These are phyloP conservation scores for Uromys caudimaculatus DNA, from an alignment of 2,797 vertebrate genomes.

Conservation along the genomic window DNA sequence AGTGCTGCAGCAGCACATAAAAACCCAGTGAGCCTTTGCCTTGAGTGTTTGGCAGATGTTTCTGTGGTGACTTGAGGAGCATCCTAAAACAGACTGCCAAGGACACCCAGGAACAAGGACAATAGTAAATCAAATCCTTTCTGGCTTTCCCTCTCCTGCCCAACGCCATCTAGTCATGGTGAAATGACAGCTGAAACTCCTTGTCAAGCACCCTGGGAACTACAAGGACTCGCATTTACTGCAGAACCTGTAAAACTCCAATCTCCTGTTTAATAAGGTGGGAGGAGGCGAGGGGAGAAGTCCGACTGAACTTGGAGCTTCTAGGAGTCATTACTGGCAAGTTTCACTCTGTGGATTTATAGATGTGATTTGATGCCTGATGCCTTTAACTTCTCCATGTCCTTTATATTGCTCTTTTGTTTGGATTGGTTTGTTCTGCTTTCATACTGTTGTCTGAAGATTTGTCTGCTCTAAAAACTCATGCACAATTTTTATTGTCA, in stretches of 20 bases:
- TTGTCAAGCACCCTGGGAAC: conserved; percentile 22
- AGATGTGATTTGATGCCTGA: conserved; percentile 73
- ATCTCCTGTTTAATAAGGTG: conserved; percentile 70
- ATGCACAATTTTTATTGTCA: not conserved
- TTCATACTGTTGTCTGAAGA: not conserved
- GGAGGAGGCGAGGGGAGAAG: conserved; percentile 35
- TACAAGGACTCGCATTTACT: conserved; percentile 67
- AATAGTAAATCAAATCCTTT: conserved; percentile 73
- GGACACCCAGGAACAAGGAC: conserved; percentile 52
- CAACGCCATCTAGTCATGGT: conserved; percentile 63
- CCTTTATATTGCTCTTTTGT: not conserved
- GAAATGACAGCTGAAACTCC: conserved; percentile 74
- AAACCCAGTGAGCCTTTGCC: conserved; percentile 52
- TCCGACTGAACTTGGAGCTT: conserved; percentile 69
- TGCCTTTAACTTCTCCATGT: conserved; percentile 63
- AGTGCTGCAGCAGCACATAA: conserved; percentile 67
- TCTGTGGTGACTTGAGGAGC: conserved; percentile 75
- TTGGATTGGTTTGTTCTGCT: not conserved
- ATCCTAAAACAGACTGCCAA: conserved; percentile 76
- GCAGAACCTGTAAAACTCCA: conserved; percentile 71
- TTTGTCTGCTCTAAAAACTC: not conserved
- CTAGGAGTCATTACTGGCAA: conserved; percentile 74
- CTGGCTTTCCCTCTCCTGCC: not conserved
- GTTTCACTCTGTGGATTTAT: conserved; percentile 78
- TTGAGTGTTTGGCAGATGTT: conserved; percentile 57